Evolutionary conservation across 2,113 vertebrate species (phyloP).

Genomic region (Aspiorhynchus laticeps): DNA sequence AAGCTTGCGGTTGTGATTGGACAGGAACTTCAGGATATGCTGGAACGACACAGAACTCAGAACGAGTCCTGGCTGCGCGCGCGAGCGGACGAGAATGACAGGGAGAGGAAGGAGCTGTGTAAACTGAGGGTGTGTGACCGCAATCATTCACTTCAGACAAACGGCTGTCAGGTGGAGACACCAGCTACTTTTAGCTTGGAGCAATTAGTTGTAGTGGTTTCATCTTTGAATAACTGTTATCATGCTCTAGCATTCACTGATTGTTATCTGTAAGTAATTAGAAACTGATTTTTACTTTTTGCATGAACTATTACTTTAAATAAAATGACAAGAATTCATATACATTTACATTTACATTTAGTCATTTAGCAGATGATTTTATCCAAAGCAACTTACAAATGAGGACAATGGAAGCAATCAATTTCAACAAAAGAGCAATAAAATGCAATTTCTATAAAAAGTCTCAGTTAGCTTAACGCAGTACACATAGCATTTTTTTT

Average conservation of each 20-base stretch:
- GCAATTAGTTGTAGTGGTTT: neutral
- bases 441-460: too few relatives aligned
- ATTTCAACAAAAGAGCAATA: too few relatives aligned
- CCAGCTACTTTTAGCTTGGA: neutral
- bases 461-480: too few relatives aligned
- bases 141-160: constrained; percentile 37
- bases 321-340: too few relatives aligned
- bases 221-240: neutral
- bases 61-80: constrained; percentile 76
- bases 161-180: neutral
- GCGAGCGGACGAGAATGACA: constrained; percentile 74
- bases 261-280: neutral
- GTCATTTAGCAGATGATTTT: too few relatives aligned
- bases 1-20: constrained; percentile 48
- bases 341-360: too few relatives aligned
- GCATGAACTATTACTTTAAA: too few relatives aligned
- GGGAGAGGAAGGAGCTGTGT: constrained; percentile 73
- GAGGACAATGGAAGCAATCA: too few relatives aligned
- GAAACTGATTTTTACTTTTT: too few relatives aligned
- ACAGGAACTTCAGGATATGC: constrained; percentile 74
- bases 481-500: too few relatives aligned
- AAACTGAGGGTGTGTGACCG: constrained; percentile 69
- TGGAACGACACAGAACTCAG: constrained; percentile 73
- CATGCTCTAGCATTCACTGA: neutral
- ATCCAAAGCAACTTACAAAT: too few relatives aligned